Evolutionary conservation across 1,140 invertebrate species (phyloP).

Genomic region (Archivesica marissinica): DNA sequence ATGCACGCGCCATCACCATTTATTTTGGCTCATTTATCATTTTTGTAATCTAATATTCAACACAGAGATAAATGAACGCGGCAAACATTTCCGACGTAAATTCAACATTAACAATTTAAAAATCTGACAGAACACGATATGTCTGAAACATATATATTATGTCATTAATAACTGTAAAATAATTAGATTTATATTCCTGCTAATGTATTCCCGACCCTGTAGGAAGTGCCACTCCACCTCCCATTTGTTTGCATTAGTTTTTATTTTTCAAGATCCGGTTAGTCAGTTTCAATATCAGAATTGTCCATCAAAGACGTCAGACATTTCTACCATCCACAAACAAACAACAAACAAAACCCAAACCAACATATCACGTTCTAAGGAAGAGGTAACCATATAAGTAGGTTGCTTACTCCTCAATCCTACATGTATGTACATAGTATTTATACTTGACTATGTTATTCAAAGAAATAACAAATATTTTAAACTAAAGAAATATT

Average conservation of each 20-base stretch:
- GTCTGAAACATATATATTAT: slow-evolving; percentile 42
- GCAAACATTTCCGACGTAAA: slow-evolving; percentile 51
- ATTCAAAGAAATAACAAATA: no score
- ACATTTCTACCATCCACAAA: no score
- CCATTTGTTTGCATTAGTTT: neutral
- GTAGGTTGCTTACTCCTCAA: no score
- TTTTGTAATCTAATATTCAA: slow-evolving; percentile 54
- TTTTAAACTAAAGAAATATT: no score
- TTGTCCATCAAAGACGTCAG: no score
- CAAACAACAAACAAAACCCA: no score
- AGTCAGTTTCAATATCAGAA: no score
- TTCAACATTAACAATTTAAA: slow-evolving; percentile 57
- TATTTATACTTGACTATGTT: no score
- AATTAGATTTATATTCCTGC: slow-evolving; percentile 50
- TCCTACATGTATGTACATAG: no score
- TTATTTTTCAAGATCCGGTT: no score
- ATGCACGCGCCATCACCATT: slow-evolving; percentile 50
- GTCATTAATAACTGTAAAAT: slow-evolving; percentile 52
- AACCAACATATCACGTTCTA: no score
- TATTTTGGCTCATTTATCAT: slow-evolving; percentile 42
- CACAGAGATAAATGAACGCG: slow-evolving; percentile 47
- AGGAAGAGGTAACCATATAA: no score
- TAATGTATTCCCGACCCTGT: slow-evolving; percentile 21
- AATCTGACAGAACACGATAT: slow-evolving; percentile 46
- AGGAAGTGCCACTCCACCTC: slow-evolving; percentile 17